Evolutionary conservation across 2,888 invertebrate genomes (phyloP).

Genomic region (Drosophila meridiana): DNA sequence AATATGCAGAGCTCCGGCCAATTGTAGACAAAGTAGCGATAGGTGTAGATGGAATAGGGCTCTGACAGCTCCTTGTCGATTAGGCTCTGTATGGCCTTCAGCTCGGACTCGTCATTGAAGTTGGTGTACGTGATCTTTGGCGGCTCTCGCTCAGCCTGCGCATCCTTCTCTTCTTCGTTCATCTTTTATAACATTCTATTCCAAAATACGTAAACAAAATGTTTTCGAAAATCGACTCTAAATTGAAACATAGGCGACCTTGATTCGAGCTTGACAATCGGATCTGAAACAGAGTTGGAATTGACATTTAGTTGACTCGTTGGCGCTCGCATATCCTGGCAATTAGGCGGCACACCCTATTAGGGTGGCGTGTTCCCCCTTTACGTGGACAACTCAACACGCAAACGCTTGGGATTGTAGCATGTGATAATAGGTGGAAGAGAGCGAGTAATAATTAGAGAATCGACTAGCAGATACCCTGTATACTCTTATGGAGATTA

Average conservation of each 20-base stretch:
- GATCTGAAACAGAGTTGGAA: neutral
- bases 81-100: slow-evolving; percentile 44
- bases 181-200: slow-evolving; percentile 26
- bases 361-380: neutral
- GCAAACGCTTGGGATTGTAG: slow-evolving; percentile 45
- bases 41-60: slow-evolving; percentile 71
- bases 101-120: slow-evolving; percentile 49
- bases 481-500: neutral
- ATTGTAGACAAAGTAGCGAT: slow-evolving; percentile 72
- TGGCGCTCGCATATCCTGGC: slow-evolving; percentile 29
- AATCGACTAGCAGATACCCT: neutral
- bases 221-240: neutral
- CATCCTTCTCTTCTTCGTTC: slow-evolving; percentile 15
- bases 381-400: slow-evolving; percentile 40
- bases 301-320: slow-evolving; percentile 19
- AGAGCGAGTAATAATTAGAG: neutral
- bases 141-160: slow-evolving; percentile 80
- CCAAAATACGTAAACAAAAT: neutral
- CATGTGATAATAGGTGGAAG: slow-evolving; percentile 62
- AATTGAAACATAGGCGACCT: slow-evolving; percentile 20
- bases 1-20: slow-evolving; percentile 68
- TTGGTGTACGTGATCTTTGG: slow-evolving; percentile 22
- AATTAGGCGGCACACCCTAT: slow-evolving; percentile 62
- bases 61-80: slow-evolving; percentile 62
- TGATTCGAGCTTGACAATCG: slow-evolving; percentile 8